Evolutionary conservation across 2,113 vertebrate genomes (phyloP).

Genomic region (Bubo scandiacus): DNA sequence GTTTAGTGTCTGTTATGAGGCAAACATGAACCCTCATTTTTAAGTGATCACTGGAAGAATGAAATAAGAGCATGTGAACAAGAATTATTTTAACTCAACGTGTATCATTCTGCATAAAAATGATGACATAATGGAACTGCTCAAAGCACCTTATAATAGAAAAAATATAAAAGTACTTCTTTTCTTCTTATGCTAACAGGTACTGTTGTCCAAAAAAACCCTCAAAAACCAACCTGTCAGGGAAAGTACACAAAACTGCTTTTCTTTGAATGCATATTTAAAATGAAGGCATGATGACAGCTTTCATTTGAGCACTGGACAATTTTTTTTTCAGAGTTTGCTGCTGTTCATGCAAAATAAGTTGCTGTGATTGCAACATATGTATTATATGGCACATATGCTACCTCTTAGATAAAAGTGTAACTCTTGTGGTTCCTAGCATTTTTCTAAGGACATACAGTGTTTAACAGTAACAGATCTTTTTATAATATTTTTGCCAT

Average conservation of each 20-base stretch:
- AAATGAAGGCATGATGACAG: slow-evolving; percentile 48
- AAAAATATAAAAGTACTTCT: slow-evolving; percentile 16
- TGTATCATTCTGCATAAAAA: not conserved
- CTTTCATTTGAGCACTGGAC: slow-evolving; percentile 56
- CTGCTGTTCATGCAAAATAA: slow-evolving; percentile 64
- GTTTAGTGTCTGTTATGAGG: not conserved
- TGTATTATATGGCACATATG: slow-evolving; percentile 44
- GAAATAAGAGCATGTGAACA: not conserved
- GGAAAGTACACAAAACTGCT: slow-evolving; percentile 12
- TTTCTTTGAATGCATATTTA: slow-evolving; percentile 44
- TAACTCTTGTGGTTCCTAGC: slow-evolving; percentile 55
- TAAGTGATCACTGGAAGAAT: not conserved
- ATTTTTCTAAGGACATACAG: slow-evolving; percentile 59
- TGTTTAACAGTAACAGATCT: slow-evolving; percentile 65
- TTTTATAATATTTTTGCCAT: slow-evolving; percentile 72
- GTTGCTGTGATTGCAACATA: slow-evolving; percentile 50
- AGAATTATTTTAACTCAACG: slow-evolving; percentile 27
- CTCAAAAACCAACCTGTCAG: not conserved
- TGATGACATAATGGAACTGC: slow-evolving; percentile 4
- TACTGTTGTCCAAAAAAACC: not conserved
- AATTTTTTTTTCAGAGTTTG: slow-evolving; percentile 53
- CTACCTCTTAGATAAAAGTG: slow-evolving; percentile 63
- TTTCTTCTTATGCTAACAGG: slow-evolving; percentile 23
- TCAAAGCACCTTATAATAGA: slow-evolving; percentile 25
- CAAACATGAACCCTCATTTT: not conserved